These are phyloP conservation scores for Neuroscelio doddi DNA, from an alignment of 2,888 invertebrate species.

Conservation along the genomic window DNA sequence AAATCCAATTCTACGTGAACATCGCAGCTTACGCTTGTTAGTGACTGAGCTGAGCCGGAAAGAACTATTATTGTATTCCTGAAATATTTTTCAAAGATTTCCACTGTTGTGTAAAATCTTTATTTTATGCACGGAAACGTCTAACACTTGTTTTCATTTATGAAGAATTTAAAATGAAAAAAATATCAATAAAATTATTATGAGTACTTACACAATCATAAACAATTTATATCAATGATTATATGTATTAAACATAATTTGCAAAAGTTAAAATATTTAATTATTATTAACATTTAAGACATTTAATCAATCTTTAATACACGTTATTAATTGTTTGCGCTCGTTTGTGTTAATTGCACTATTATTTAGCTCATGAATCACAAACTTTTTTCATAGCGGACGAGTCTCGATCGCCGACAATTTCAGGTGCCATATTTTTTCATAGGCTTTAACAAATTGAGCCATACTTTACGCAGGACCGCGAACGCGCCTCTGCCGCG, in stretches of 20 bases:
- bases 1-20: slow-evolving; percentile 23
- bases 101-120: slow-evolving; percentile 11
- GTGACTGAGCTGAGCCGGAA: slow-evolving; percentile 14
- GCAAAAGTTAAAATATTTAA: too few relatives aligned
- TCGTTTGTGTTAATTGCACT: slow-evolving; percentile 12
- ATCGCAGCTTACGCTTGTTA: slow-evolving; percentile 30
- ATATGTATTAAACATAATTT: too few relatives aligned
- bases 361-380: slow-evolving; percentile 20
- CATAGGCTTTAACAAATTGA: slow-evolving; percentile 61
- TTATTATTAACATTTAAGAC: too few relatives aligned
- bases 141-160: background rate
- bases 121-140: slow-evolving; percentile 10
- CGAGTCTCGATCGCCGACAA: slow-evolving; percentile 30
- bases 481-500: slow-evolving; percentile 43
- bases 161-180: too few relatives aligned
- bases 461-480: slow-evolving; percentile 60
- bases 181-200: too few relatives aligned
- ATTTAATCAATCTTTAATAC: slow-evolving; percentile 3
- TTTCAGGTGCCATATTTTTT: slow-evolving; percentile 38
- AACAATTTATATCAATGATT: too few relatives aligned
- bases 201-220: too few relatives aligned
- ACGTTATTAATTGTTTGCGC: slow-evolving; percentile 16
- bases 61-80: slow-evolving; percentile 16
- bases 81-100: slow-evolving; percentile 20
- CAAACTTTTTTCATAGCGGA: slow-evolving; percentile 22